Evolutionary conservation across 2,113 vertebrate genomes (phyloP), one percentile per base, ranked within the genome.

Genomic region (Lampris megalopsis): DNA sequence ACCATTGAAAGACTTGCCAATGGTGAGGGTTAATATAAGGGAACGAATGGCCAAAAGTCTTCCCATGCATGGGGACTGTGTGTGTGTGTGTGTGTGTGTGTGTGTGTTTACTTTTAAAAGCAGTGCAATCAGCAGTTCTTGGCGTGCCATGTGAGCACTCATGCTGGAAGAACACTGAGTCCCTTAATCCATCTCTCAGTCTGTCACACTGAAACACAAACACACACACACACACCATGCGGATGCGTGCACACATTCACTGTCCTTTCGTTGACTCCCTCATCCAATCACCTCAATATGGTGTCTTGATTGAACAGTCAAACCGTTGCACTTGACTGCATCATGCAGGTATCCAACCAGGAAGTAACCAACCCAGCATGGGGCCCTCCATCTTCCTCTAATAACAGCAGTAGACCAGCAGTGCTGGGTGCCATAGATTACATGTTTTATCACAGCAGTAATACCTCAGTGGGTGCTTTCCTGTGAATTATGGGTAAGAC

Each of bases 261-360:
- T 73, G 75, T 78, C 77, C 72, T 84, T 38, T 84, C 6, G 11
- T 41, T 78, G 81, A 81, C 71, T 79, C 68, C 38, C 65, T 45
- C 50, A 43, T 59, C 62, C 62, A 66, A 76, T 68, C 61, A 79
- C 68, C 38, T 65, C 52, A 71, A 75, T 63, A 69, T 40, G 67
- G 75, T 76, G 69, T 24, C 68, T 58, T 66, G 71, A 82, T 83
- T 60, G 58, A 41, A 63, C 68, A 65, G 64, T 77, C 36, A 10
- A 9, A 6, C 70, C 64, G 47, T 10, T 53, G 66, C 77, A 75
- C 74, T 72, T 13, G 54, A 75, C 72, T 81, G 68, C 69, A 41
- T 71, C 83, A 45, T 57, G 37, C 42, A 73, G 9, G 80, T 69
- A 24, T 64, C 73, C 36, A 50, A 24, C 24, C 24, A 24, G 24